Conservation (phyloP, 2,113 vertebrate genomes). For the Hypanus sabinus region DNA sequence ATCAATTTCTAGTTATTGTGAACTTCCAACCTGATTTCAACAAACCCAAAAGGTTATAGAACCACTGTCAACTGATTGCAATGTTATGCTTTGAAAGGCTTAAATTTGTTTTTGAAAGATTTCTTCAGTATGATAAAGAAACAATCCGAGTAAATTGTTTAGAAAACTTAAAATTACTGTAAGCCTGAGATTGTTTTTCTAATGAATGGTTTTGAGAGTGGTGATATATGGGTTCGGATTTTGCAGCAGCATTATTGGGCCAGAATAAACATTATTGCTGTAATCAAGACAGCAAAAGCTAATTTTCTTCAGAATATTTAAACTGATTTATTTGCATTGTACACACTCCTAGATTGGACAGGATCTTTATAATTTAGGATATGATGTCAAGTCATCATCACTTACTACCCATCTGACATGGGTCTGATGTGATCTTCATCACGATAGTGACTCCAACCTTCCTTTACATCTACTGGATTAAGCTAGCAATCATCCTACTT, state of each 20-base stretch:
- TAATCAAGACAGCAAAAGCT: background rate
- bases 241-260: background rate
- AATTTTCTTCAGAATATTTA: background rate
- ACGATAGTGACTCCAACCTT: too few species aligned
- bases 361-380: too few species aligned
- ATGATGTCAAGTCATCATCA: too few species aligned
- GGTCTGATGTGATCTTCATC: too few species aligned
- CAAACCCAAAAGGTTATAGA: background rate
- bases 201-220: constrained; percentile 23
- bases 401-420: too few species aligned
- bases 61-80: background rate
- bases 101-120: background rate
- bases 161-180: background rate
- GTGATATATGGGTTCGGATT: background rate
- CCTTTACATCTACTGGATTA: too few species aligned
- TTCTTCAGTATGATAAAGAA: constrained; percentile 2
- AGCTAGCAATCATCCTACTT: too few species aligned
- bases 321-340: background rate
- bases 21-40: background rate
- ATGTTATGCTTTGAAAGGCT: background rate
- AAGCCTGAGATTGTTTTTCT: background rate
- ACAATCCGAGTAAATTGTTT: constrained; percentile 11
- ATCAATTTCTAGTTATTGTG: background rate
- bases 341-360: too few species aligned
- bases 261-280: background rate